Evolutionary conservation across 2,797 vertebrate genomes (phyloP).

Genomic region (Clamator glandarius): DNA sequence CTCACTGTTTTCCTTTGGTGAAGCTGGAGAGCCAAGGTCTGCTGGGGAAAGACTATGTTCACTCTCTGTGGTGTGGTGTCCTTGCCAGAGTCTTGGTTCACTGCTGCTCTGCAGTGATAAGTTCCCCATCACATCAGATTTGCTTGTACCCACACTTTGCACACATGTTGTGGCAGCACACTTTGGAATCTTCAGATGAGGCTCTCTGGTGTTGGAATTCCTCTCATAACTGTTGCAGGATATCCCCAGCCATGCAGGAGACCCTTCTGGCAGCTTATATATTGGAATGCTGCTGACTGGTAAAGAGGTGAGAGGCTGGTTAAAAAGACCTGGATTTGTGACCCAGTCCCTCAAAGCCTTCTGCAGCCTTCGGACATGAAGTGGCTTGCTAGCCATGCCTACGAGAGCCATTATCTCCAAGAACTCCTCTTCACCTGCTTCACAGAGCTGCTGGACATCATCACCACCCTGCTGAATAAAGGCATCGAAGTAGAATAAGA

Average conservation of each 20-base stretch:
- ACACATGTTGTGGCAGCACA: conserved; percentile 84
- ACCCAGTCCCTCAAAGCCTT: conserved; percentile 98
- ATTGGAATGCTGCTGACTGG: conserved; percentile 98
- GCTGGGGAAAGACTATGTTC: conserved; percentile 95
- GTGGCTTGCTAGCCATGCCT: conserved; percentile 98
- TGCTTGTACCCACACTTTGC: conserved; percentile 82
- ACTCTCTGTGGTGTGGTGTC: conserved; percentile 89
- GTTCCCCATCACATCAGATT: conserved; percentile 78
- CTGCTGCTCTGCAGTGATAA: conserved; percentile 73
- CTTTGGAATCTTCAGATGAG: conserved; percentile 89
- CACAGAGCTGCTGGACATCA: conserved; percentile 97
- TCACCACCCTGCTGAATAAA: conserved; percentile 99
- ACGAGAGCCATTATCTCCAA: conserved; percentile 99
- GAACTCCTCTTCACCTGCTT: conserved; percentile 98
- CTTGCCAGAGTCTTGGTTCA: conserved; percentile 89
- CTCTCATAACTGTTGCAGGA: conserved; percentile 83
- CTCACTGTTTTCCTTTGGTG: conserved; percentile 91
- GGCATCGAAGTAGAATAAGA: conserved; percentile 98
- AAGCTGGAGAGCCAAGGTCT: conserved; percentile 92
- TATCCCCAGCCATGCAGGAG: conserved; percentile 83
- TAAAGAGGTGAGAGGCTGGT: conserved; percentile 94
- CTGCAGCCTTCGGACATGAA: conserved; percentile 95
- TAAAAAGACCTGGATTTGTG: conserved; percentile 95
- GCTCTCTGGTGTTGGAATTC: conserved; percentile 79
- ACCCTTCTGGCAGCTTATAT: conserved; percentile 94